Evolutionary conservation across 2,113 vertebrate species (phyloP), one percentile per base, ranked within the genome.

Genomic region (Marmota flaviventris): DNA sequence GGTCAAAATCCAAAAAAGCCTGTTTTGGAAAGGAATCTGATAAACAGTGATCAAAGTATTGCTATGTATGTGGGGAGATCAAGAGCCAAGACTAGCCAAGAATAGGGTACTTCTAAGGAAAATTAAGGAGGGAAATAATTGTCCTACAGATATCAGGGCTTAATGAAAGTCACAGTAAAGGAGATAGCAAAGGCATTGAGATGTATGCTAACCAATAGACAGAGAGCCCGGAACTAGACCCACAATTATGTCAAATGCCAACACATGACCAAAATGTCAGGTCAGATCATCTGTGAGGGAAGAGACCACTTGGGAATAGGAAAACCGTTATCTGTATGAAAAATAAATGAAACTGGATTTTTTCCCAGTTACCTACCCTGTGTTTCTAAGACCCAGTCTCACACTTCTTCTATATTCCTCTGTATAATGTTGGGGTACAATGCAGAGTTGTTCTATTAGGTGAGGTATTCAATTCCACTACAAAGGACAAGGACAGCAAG

Each of bases 1-100:
- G 32, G 65, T 83, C 39, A 89, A 95, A 97, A 89, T 73, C 34
- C 45, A 81, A 89, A 90, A 89, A 90, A 89, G 20, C 6, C 12
- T 90, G 17, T 87, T 96, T 86, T 10, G 5, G 65, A 70, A 81
- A 92, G 34, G 63, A 86, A 75, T 11, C 83, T 89, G 48, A 75
- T 72, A 95, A 85, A 4, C 51, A 78, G 53, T 78, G 77, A 63
- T 76, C 18, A 93, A 34, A 89, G 61, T 63, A 63, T 24, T 34
- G 65, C 39, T 70, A 12, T 32, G 42, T 24, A 14, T 20, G 20
- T 34, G 81, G 77, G 51, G 81, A 45, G 88, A 34, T 29, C 79
- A 94, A 73, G 18, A 53, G 53, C 39, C 16, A 70, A 77, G 34
- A 85, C 65, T 25, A 92, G 13, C 24, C 25, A 27, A 63, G 61